Evolutionary conservation across 2,113 vertebrate species (phyloP).

Genomic region (Rhinolophus sinicus): DNA sequence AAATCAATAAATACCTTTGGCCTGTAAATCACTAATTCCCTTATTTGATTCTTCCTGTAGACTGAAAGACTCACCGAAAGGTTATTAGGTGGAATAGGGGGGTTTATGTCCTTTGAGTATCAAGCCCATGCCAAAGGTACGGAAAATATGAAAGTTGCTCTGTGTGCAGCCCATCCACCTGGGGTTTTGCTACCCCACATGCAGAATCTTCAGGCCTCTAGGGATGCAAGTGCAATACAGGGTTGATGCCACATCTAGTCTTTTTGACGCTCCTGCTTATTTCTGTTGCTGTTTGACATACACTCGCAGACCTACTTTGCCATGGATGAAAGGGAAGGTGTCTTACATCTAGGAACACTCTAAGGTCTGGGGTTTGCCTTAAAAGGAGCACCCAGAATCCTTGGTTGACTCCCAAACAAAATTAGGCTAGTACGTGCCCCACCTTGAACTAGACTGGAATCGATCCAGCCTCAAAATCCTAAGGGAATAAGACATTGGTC

Average conservation of each 20-base stretch:
- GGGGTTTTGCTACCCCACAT: background rate
- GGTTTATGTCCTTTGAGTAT: background rate
- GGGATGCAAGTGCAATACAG: background rate
- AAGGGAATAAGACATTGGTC: background rate
- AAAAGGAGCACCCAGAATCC: background rate
- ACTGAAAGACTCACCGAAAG: slow-evolving; percentile 20
- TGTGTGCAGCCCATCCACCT: background rate
- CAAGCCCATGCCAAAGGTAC: background rate
- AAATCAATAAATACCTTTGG: background rate
- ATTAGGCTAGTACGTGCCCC: background rate
- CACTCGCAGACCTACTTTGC: background rate
- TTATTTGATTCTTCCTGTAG: slow-evolving; percentile 20
- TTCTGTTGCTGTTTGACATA: background rate
- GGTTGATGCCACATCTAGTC: background rate
- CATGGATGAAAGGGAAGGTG: background rate
- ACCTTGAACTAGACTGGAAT: background rate
- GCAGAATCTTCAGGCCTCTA: background rate
- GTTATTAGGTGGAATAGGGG: background rate
- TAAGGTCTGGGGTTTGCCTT: background rate
- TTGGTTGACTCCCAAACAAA: background rate
- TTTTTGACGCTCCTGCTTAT: slow-evolving; percentile 6
- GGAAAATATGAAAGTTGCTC: background rate
- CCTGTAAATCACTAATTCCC: background rate
- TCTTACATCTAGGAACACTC: background rate
- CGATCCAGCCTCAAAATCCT: background rate